Percentiles rank a stretch among this genome's conserved stretches.
Conservation (phyloP, 2,888 invertebrate species). For the Lottia scabra region DNA sequence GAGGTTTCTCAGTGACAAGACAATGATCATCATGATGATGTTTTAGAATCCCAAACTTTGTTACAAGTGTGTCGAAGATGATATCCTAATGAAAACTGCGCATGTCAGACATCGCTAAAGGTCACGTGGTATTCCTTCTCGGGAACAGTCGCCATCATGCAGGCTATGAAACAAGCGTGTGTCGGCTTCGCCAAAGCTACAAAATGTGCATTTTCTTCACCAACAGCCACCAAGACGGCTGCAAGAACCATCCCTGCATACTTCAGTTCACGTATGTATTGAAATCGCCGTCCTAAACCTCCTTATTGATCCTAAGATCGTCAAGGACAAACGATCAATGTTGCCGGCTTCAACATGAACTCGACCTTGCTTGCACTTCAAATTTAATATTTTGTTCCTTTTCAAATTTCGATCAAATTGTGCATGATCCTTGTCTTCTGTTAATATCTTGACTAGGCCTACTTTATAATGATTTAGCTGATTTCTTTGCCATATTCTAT, state of each 20-base stretch:
- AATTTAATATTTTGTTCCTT: neutral
- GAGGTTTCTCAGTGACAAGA: no score
- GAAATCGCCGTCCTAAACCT: constrained; percentile 5
- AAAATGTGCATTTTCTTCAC: constrained; percentile 71
- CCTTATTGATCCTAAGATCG: neutral
- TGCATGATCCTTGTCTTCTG: no score
- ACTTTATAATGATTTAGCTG: neutral
- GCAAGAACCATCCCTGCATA: constrained; percentile 72
- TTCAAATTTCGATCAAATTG: no score
- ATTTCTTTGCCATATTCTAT: no score
- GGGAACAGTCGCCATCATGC: constrained; percentile 73
- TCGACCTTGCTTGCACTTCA: constrained; percentile 3
- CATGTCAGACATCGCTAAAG: no score
- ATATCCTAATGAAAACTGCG: no score
- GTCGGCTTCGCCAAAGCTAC: constrained; percentile 74
- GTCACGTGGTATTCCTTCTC: constrained; percentile 2
- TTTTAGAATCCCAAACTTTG: no score
- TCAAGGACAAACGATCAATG: neutral
- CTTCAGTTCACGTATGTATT: constrained; percentile 73
- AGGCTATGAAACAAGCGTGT: constrained; percentile 74
- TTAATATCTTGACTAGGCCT: neutral
- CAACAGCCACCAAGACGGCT: constrained; percentile 72
- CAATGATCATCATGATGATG: no score
- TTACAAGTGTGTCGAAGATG: no score
- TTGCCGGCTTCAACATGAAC: constrained; percentile 12